Evolutionary conservation across 2,888 invertebrate species (phyloP), one percentile per base, ranked within the genome.

Genomic region (Ashinkailepas kermadecensis): DNA sequence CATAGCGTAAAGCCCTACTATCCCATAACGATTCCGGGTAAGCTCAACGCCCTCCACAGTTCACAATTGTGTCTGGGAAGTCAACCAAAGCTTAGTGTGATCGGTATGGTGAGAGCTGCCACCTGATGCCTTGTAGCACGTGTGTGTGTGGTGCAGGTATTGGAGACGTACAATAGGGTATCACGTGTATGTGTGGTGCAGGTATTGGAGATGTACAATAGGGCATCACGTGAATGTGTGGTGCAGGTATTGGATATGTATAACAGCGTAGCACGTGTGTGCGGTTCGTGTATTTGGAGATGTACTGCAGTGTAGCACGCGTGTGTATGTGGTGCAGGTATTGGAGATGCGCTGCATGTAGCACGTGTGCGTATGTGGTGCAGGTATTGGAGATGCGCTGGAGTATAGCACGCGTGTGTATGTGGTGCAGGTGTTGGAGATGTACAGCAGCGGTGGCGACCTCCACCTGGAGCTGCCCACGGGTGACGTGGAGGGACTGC

Each of bases 381-480:
- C 54, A 10, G 15, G 62, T 82, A 10, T 39, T 39, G 39, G 2
- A 39, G 39, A 39, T 39, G 39, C 4, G 8, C 81, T 7, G 11
- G 1, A 9, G 80, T 80, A 62, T 80, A 23, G 62, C 25, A 39
- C 25, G 11, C 25, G 9, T 23, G 54, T 58, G 82, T 78, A 39
- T 39, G 9, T 3, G 54, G 13, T 84, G 85, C 83, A 89, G 88
- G 87, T 90, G 83, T 86, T 88, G 84, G 90, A 90, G 87, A 89
- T 90, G 88, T 89, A 89, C 86, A 88, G 90, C 57, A 96, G 95
- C 87, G 96, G 95, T 83, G 93, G 94, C 81, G 94, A 95, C 87
- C 93, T 98, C 88, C 93, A 93, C 88, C 89, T 98, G 85, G 95
- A 95, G 88, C 88, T 96, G 87, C 95, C 97, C 82, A 86, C 87